Base-by-base conservation (phyloP, 2,797 vertebrate genomes). In the Miichthys miiuy region DNA sequence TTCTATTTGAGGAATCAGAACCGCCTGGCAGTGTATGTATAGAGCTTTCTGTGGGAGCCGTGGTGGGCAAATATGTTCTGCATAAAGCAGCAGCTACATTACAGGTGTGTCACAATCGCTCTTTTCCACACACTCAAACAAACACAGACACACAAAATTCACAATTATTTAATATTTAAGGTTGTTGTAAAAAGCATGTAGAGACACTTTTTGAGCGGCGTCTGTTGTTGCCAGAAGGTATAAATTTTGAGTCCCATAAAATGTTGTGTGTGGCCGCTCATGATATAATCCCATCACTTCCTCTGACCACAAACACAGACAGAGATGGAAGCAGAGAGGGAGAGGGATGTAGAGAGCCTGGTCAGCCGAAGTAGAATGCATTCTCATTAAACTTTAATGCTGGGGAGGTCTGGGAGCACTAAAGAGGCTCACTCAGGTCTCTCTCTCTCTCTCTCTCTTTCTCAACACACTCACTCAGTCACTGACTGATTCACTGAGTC, bases 351-450 rank as follows among this genome's bases (percentile, higher is more conserved):
- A 66, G 71, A 80, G 84, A 80, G 83, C 77, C 89, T 77, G 73
- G 84, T 84, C 80, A 85, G 82, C 69, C 77, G 62, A 73, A 83
- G 82, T 72, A 80, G 80, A 93, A 93, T 81, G 75, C 73, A 80
- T 91, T 79, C 84, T 91, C 88, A 91, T 94, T 90, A 88, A 95
- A 92, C 62, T 88, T 95, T 92, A 81, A 94, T 88, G 76, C 52
- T 17, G 72, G 75, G 79, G 85, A 88, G 81, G 88, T 86, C 88
- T 90, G 88, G 85, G 79, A 89, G 86, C 85, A 89, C 79, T 89
- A 88, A 89, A 91, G 82, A 92, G 85, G 68, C 82, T 68, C 61
- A 62, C 64, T 73, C 68, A 67, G 61, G 74, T 79, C 82, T 77
- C 62, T 68, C 66, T 30, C 30, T 30, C 34, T 34, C 34, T 38